These are phyloP conservation scores for Mustela nigripes DNA, from an alignment of 2,113 vertebrate genomes.

Conservation along the genomic window DNA sequence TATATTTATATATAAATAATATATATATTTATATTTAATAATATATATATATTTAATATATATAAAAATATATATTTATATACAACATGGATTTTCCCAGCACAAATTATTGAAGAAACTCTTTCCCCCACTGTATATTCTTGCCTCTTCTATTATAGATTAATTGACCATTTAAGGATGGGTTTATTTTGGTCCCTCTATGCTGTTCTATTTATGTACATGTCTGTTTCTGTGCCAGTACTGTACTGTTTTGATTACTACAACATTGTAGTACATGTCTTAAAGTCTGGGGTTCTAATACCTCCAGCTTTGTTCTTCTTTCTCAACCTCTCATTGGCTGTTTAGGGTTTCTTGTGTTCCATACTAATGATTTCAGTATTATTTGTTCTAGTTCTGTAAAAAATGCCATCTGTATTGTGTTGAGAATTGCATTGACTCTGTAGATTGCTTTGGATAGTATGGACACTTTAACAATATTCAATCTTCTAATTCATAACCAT, in stretches of 20 bases:
- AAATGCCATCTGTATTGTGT: no score
- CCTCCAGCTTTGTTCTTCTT: neutral
- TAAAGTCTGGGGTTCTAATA: neutral
- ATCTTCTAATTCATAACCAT: neutral
- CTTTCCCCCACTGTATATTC: no score
- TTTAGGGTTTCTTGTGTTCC: neutral
- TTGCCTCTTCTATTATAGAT: neutral
- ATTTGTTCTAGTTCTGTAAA: neutral
- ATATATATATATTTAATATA: no score
- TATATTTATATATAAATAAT: no score
- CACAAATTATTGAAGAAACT: no score
- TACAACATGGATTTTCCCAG: no score
- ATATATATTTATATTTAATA: no score
- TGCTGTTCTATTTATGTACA: neutral
- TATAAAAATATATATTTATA: no score
- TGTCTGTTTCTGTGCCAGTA: neutral
- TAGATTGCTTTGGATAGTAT: no score
- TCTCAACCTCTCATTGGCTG: neutral
- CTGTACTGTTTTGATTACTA: neutral
- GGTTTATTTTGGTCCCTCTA: no score
- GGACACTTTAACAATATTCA: no score
- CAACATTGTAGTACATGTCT: neutral
- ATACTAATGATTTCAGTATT: neutral
- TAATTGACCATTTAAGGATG: neutral
- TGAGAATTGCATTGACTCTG: no score